Percentiles rank a stretch among this genome's conserved stretches.
Evolutionary conservation across 2,888 invertebrate species (phyloP).

Genomic region (Campopleginae sp.): DNA sequence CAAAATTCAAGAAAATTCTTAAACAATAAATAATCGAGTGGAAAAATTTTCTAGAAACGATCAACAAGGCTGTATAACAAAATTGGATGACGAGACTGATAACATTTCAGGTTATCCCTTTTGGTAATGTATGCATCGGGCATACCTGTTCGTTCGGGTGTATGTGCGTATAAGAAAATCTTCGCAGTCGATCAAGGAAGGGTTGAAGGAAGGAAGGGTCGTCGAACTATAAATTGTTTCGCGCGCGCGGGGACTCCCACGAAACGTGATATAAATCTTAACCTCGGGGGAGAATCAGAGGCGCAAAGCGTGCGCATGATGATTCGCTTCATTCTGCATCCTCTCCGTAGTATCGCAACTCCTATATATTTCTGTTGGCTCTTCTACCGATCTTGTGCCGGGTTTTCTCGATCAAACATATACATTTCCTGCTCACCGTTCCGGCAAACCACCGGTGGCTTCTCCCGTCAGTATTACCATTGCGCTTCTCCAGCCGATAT

Average conservation of each 20-base stretch:
- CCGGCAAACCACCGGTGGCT: conserved; percentile 72
- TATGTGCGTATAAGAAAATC: conserved; percentile 69
- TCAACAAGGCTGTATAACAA: neutral
- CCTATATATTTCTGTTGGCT: conserved; percentile 35
- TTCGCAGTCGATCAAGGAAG: conserved; percentile 71
- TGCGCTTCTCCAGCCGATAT: conserved; percentile 39
- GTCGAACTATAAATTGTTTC: conserved; percentile 76
- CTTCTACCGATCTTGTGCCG: conserved; percentile 15
- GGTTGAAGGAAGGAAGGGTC: conserved; percentile 72
- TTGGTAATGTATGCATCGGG: neutral
- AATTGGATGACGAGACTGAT: neutral
- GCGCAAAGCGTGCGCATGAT: conserved; percentile 48
- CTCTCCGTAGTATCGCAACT: conserved; percentile 4
- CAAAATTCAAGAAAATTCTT: neutral
- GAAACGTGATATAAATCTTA: conserved; percentile 71
- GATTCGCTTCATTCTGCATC: conserved; percentile 29
- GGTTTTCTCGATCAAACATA: conserved; percentile 72
- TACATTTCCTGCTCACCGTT: conserved; percentile 77
- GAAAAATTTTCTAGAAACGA: neutral
- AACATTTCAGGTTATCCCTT: neutral
- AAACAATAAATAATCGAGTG: neutral
- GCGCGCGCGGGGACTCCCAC: conserved; percentile 73
- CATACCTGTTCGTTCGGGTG: conserved; percentile 51
- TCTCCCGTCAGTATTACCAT: conserved; percentile 53
- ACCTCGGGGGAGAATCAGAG: conserved; percentile 49